phyloP scores from a whole-genome alignment of 2,888 invertebrate species.

The Eucera pruinosa region DNA sequence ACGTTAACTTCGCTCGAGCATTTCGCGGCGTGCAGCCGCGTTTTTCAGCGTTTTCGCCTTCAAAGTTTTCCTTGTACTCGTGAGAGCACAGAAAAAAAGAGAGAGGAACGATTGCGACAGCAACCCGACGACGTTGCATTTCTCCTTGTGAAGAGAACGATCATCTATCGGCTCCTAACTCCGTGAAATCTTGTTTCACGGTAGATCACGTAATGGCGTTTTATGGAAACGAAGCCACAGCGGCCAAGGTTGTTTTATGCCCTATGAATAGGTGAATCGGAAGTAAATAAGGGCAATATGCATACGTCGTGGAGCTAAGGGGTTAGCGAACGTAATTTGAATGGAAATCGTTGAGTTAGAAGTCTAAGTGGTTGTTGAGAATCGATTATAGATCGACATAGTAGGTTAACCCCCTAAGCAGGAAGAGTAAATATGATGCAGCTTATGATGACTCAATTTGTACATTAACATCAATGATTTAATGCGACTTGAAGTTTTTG shows the following conservation, averaged over 20 bases:
- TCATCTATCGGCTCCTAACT: conserved; percentile 26
- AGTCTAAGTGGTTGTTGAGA: background rate
- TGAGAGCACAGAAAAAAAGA: background rate
- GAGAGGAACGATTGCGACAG: background rate
- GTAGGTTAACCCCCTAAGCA: too few relatives aligned
- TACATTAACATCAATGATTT: too few relatives aligned
- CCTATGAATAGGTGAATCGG: conserved; percentile 19
- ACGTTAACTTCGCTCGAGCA: conserved; percentile 5
- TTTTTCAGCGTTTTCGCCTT: conserved; percentile 10
- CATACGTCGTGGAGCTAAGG: background rate
- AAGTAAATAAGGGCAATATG: conserved; percentile 19
- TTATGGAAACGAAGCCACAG: conserved; percentile 26
- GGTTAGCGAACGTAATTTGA: conserved; percentile 2
- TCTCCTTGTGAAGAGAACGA: conserved; percentile 4
- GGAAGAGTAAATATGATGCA: too few relatives aligned
- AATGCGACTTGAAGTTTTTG: too few relatives aligned
- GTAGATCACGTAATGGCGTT: conserved; percentile 43
- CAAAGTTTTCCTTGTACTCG: background rate
- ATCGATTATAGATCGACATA: background rate
- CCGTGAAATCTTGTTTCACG: conserved; percentile 47
- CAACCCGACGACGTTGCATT: conserved; percentile 18
- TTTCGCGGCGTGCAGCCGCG: conserved; percentile 2
- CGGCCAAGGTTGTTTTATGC: conserved; percentile 6
- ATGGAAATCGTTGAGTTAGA: background rate
- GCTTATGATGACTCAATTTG: too few relatives aligned